Base-by-base conservation (phyloP, 2,113 vertebrate species). In the Tringa solitaria region DNA sequence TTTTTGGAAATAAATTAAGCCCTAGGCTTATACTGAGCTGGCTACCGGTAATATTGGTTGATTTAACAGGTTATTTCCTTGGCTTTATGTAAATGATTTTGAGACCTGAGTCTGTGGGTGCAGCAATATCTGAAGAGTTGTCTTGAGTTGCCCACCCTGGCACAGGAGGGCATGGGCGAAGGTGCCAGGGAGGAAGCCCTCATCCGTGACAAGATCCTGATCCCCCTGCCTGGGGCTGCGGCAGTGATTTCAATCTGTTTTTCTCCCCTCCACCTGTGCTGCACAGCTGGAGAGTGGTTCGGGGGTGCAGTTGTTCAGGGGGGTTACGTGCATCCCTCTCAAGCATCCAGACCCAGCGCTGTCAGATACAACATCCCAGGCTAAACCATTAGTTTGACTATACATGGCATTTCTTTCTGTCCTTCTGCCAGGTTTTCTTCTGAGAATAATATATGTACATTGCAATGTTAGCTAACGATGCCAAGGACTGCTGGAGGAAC, bases 391-490 rank as follows among this genome's bases (percentile, higher is more conserved):
- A 35, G 15, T 75, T 61, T 94, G 76, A 68, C 86, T 90, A 2
- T 22, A 79, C 39, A 32, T 80, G 84, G 81, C 91, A 93, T 87
- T 95, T 89, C 89, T 69, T 76, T 84, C 84, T 93, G 74, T 92
- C 90, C 65, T 91, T 70, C 32, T 94, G 87, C 94, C 94, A 96
- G 84, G 20, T 75, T 96, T 72, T 84, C 77, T 78, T 90, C 86
- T 82, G 81, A 89, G 74, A 74, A 72, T 92, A 73, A 89, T 95
- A 21, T 45, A 67, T 74, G 32, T 59, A 16, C 33, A 0, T 68
- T 89, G 72, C 73, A 43, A 16, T 39, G 81, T 51, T 85, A 88
- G 84, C 74, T 92, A 57, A 39, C 3, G 19, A 90, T 91, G 87
- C 84, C 93, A 95, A 69, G 59, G 83, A 53, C 90, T 89, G 86